Evolutionary conservation across 2,888 invertebrate species (phyloP).

Genomic region (Brachylomia viminalis): DNA sequence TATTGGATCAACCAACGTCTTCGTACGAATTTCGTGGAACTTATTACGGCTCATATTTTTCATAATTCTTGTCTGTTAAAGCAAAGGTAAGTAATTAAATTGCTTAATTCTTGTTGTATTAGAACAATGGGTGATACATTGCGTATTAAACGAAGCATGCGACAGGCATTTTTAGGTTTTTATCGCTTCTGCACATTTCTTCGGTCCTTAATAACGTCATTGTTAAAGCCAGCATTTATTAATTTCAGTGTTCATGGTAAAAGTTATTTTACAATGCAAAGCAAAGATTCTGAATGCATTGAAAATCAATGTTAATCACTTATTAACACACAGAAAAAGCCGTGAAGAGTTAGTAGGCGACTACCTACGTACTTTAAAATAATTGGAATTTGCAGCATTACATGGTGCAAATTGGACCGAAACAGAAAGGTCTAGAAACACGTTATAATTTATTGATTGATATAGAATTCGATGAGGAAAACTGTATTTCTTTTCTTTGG

Average conservation of each 20-base stretch:
- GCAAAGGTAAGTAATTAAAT: background rate
- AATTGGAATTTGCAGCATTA: slow-evolving; percentile 20
- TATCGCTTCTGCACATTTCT: background rate
- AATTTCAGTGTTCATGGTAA: slow-evolving; percentile 2
- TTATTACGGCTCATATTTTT: background rate
- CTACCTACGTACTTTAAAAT: slow-evolving; percentile 2
- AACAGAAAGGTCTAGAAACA: slow-evolving; percentile 6
- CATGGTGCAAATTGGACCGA: slow-evolving; percentile 9
- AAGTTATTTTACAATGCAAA: slow-evolving; percentile 1
- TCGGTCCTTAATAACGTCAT: slow-evolving; percentile 3
- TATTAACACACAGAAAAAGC: slow-evolving; percentile 25
- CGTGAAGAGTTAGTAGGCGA: slow-evolving; percentile 29
- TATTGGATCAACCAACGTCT: background rate
- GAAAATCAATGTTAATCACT: slow-evolving; percentile 14
- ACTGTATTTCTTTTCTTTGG: background rate
- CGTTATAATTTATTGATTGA: background rate
- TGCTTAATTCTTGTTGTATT: background rate
- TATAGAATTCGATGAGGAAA: background rate
- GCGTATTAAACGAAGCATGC: background rate
- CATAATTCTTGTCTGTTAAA: slow-evolving; percentile 9
- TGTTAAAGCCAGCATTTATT: slow-evolving; percentile 5
- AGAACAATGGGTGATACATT: background rate
- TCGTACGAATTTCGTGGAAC: background rate
- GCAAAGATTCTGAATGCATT: slow-evolving; percentile 11
- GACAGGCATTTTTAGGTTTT: background rate